A percentile compares a stretch with the other conserved stretches of the same genome.
phyloP scores from a whole-genome alignment of 1,140 invertebrate species.

The Rhizoglyphus robini region DNA sequence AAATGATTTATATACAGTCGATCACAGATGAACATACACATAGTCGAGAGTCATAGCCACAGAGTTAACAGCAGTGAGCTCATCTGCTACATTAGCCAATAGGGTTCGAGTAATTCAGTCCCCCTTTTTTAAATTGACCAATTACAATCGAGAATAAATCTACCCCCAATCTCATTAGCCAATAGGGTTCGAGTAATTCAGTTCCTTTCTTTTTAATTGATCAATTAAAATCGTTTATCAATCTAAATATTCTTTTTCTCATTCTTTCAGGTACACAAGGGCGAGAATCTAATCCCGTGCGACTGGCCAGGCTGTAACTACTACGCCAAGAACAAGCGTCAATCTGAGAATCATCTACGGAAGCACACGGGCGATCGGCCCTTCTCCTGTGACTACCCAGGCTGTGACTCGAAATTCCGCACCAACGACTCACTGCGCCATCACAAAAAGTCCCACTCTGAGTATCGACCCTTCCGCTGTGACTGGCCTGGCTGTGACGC shows the following conservation, averaged over 20 bases:
- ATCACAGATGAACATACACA: too few relatives aligned
- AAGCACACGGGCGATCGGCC: constrained; percentile 50
- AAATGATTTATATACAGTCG: too few relatives aligned
- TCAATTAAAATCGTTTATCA: not conserved
- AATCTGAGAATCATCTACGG: constrained; percentile 50
- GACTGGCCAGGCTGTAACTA: constrained; percentile 21
- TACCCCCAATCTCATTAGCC: too few relatives aligned
- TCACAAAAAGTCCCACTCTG: constrained; percentile 13
- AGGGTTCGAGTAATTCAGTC: too few relatives aligned
- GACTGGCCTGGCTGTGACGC: constrained; percentile 19
- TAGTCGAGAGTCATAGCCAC: too few relatives aligned
- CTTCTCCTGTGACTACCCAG: constrained; percentile 44
- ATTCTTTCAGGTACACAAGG: constrained; percentile 14
- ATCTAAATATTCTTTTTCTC: not conserved
- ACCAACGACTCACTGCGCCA: constrained; percentile 5
- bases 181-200: too few relatives aligned
- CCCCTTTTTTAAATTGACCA: too few relatives aligned
- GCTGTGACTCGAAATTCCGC: constrained; percentile 38
- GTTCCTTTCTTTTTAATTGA: not conserved
- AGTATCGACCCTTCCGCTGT: constrained; percentile 14
- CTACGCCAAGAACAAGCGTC: constrained; percentile 38
- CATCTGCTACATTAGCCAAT: too few relatives aligned
- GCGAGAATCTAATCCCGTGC: constrained; percentile 20
- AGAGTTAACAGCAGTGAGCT: too few relatives aligned
- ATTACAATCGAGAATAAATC: too few relatives aligned